These are phyloP conservation scores for Pungitius pungitius DNA, from an alignment of 2,113 vertebrate genomes.

Conservation along the genomic window DNA sequence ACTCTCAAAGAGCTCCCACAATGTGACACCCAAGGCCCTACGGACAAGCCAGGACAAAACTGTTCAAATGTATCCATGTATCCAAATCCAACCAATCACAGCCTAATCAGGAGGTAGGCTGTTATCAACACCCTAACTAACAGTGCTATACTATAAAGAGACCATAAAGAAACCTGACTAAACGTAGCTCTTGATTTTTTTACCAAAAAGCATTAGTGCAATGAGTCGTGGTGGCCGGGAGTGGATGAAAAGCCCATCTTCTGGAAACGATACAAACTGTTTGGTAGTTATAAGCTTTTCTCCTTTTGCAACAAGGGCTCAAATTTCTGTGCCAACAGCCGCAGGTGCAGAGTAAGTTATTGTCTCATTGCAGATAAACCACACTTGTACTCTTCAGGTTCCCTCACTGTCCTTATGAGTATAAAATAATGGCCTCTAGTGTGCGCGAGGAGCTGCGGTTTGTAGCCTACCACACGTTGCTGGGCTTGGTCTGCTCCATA, in stretches of 20 bases:
- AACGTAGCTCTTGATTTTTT: slow-evolving; percentile 29
- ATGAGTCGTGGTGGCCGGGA: slow-evolving; percentile 17
- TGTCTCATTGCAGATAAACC: slow-evolving; percentile 6
- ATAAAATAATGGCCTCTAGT: slow-evolving; percentile 1
- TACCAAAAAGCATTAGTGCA: slow-evolving; percentile 31
- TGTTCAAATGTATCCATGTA: slow-evolving; percentile 6
- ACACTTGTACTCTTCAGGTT: neutral
- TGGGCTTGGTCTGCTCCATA: slow-evolving; percentile 91
- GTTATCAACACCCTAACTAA: neutral
- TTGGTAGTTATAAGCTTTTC: slow-evolving; percentile 3
- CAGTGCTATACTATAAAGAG: neutral
- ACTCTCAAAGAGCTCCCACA: slow-evolving; percentile 95
- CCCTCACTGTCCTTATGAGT: neutral
- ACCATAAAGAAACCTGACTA: slow-evolving; percentile 14
- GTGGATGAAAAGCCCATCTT: neutral
- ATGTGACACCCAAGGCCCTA: slow-evolving; percentile 92
- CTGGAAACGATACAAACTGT: slow-evolving; percentile 20
- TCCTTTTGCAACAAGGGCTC: neutral
- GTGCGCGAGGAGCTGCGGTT: slow-evolving; percentile 6
- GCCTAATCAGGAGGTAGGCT: neutral
- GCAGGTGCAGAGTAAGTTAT: neutral
- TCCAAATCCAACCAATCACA: slow-evolving; percentile 11
- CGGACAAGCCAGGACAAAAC: slow-evolving; percentile 13
- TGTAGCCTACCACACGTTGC: slow-evolving; percentile 93
- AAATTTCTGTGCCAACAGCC: neutral